Evolutionary conservation across 2,888 invertebrate genomes (phyloP).

Genomic region (Drosophila silvestris): DNA sequence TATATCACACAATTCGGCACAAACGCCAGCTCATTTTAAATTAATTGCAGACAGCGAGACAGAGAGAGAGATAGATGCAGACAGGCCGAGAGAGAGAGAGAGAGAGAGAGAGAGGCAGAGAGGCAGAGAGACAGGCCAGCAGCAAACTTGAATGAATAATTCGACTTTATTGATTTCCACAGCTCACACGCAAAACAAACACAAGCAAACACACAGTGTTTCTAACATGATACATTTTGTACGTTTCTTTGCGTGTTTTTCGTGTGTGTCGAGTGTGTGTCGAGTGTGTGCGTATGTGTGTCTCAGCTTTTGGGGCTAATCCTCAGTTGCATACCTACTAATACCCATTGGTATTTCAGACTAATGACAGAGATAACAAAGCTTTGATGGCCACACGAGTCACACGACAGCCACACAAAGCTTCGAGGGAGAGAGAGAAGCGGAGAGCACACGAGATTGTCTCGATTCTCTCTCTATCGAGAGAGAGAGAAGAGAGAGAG

Average conservation of each 20-base stretch:
- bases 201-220: constrained; percentile 26
- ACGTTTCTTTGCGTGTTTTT: constrained; percentile 12
- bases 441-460: background rate
- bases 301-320: constrained; percentile 41
- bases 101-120: background rate
- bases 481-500: background rate
- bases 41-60: constrained; percentile 43
- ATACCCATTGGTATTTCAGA: constrained; percentile 64
- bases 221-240: constrained; percentile 37
- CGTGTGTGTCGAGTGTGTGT: background rate
- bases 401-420: background rate
- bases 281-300: background rate
- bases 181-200: constrained; percentile 13
- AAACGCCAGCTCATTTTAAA: constrained; percentile 53
- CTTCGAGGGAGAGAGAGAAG: background rate
- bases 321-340: constrained; percentile 49
- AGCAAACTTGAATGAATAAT: constrained; percentile 55
- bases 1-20: constrained; percentile 29
- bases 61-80: constrained; percentile 13
- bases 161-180: constrained; percentile 61
- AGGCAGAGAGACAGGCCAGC: constrained; percentile 6
- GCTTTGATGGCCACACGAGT: constrained; percentile 34
- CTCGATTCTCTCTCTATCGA: background rate
- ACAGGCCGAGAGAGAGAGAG: background rate
- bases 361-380: constrained; percentile 64